Percentiles rank a stretch among this genome's conserved stretches.
These are phyloP conservation scores for Apostichopus japonicus DNA, from an alignment of 35 echinoderm and acorn worm genomes.

Conservation along the genomic window DNA sequence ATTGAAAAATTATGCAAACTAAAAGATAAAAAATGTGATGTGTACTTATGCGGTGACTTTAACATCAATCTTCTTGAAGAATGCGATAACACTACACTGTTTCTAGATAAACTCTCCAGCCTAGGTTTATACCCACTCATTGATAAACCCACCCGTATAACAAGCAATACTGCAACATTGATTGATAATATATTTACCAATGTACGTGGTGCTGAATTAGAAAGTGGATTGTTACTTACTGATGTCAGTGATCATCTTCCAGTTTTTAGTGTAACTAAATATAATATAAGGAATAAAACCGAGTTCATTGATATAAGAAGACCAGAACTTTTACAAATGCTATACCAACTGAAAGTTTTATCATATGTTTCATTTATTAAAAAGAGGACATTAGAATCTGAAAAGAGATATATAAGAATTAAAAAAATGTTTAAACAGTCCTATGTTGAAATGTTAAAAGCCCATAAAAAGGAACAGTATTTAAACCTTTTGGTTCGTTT, in stretches of 20 bases:
- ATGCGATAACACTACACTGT: not conserved
- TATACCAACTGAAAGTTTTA: not conserved
- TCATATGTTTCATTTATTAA: not conserved
- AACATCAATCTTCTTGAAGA: conserved; percentile 13
- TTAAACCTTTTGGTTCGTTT: too few species aligned
- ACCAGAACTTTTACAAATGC: not conserved
- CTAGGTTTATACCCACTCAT: not conserved
- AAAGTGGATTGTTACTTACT: conserved; percentile 4
- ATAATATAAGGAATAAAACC: not conserved
- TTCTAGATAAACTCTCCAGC: conserved; percentile 14
- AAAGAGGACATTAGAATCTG: not conserved
- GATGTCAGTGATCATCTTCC: not conserved
- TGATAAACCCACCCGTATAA: conserved; percentile 26
- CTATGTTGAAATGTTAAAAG: too few species aligned
- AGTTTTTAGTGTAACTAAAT: not conserved
- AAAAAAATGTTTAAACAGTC: not conserved
- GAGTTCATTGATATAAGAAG: not conserved
- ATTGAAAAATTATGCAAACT: not conserved
- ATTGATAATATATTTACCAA: conserved; percentile 9
- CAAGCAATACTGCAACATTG: not conserved
- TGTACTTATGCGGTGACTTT: conserved; percentile 37
- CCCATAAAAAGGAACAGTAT: too few species aligned
- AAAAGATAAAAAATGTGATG: not conserved
- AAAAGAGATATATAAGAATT: conserved; percentile 13
- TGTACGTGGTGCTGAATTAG: not conserved